Conservation (phyloP, 2,888 invertebrate species). For the Xanthostigma xanthostigma region DNA sequence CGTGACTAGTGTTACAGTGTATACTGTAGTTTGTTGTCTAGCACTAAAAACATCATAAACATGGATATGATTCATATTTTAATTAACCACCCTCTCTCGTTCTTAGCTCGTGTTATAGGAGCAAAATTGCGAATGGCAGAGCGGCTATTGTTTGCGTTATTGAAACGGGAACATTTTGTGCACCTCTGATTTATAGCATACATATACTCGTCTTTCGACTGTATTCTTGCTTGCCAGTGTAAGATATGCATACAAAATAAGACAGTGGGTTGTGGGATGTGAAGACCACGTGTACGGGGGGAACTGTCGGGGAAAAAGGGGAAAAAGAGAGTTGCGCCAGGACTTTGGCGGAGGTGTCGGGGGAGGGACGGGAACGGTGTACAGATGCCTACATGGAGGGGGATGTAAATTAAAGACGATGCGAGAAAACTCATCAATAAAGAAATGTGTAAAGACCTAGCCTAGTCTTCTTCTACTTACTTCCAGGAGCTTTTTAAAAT, state of each 20-base stretch:
- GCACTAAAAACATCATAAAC: too few species aligned
- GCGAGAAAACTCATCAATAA: slow-evolving; percentile 7
- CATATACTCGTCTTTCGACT: too few species aligned
- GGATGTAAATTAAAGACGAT: slow-evolving; percentile 7
- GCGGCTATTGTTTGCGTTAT: too few species aligned
- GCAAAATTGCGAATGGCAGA: too few species aligned
- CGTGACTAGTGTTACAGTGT: too few species aligned
- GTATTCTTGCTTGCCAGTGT: not conserved
- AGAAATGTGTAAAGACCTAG: slow-evolving; percentile 7
- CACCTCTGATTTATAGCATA: too few species aligned
- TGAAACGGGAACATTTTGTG: too few species aligned
- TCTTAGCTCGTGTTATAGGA: too few species aligned
- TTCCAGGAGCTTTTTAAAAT: not conserved
- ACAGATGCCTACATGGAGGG: not conserved
- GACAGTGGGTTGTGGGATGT: slow-evolving; percentile 3
- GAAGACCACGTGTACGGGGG: not conserved
- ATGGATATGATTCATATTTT: too few species aligned
- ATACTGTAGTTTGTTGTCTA: too few species aligned
- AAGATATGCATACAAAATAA: slow-evolving; percentile 7
- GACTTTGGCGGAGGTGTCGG: not conserved
- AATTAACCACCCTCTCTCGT: too few species aligned
- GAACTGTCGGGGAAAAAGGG: not conserved
- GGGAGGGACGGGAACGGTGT: not conserved
- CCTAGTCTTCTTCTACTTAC: not conserved
- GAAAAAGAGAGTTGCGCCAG: not conserved